Evolutionary conservation across 2,888 invertebrate genomes (phyloP), one percentile per base, ranked within the genome.

Genomic region (Dryadula phaetusa): DNA sequence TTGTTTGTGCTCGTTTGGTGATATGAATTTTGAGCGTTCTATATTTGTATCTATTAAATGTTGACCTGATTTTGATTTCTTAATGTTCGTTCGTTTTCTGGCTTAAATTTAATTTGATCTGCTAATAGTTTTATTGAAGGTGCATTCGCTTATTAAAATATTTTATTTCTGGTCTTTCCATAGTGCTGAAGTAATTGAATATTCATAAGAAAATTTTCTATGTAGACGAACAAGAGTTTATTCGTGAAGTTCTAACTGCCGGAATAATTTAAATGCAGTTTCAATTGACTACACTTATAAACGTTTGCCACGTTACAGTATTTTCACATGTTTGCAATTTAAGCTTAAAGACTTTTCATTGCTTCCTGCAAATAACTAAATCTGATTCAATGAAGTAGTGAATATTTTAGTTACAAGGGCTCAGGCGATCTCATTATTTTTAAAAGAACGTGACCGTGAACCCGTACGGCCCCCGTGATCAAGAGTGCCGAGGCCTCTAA

Each of bases 381-480:
- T 34, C 14, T 53, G 12, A 34, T 53, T 34, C 12, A 18, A 34
- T 2, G 32, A 53, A 32, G 0, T 10, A 8, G 4, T 28, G 20
- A 37, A 54, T n/a, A 14, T 54, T 54, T 54, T 20, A 37, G 20
- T 37, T n/a, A 37, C 6, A 22, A 56, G 54, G 10, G 37, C 54
- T 56, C 37, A n/a, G 25, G 56, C 25, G 8, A 0, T 69, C 69
- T 75, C 79, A 80, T 82, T 86, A 86, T 85, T 85, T 86, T 83
- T 82, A 79, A 76, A 67, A 62, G 75, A 74, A 87, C 90, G 90
- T 90, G 90, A 83, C 87, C 77, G 58, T 81, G 90, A 90, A 90
- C 89, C 77, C 75, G 78, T 80, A 80, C 82, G 80, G 77, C 70
- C 25, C 54, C 18, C 37, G 37, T 3, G 16, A 16, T 25, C n/a